Base-by-base conservation (phyloP, 2,113 vertebrate genomes). In the Leptobrachium leishanense region DNA sequence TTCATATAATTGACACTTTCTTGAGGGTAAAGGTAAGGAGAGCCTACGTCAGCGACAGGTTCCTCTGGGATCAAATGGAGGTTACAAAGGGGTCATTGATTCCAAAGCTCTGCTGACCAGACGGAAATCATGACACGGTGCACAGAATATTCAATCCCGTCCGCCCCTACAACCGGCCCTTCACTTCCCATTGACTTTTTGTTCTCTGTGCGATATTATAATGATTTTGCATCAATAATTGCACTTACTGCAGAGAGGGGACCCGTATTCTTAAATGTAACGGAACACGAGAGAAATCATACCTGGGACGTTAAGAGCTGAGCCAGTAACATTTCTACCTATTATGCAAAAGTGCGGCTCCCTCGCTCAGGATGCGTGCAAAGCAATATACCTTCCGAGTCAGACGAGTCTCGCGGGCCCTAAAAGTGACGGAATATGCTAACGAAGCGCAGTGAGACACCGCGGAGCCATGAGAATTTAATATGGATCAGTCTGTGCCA, bases 381-480 rank as follows among this genome's bases (percentile, higher is more conserved):
- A 64, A 64, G 62, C 62, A 64, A 64, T 64, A 64, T 31, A 39
- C 62, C 62, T 64, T 64, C 62, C 20, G 31, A 64, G n/a, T 6
- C 62, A 8, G 13, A n/a, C 2, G 59, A 64, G 31, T 64, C 62
- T 39, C 62, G 9, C n/a, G 3, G 62, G 62, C 62, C 31, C 6
- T 64, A 64, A 64, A 64, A 8, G 31, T 64, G 62, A 39, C 20
- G 5, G n/a, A 64, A 64, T 6, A 64, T 64, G 62, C 62, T 64
- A 64, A 57, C 55, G 5, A 57, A 64, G 31, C 20, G 62, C n/a
- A 64, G 39, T 64, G 10, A 64, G 62, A 10, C 20, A 20, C 62
- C 9, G 31, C 62, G 9, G n/a, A 64, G 39, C 62, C 62, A 64
- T 5, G 39, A 64, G 62, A 64, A 39, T 7, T 64, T 64, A 31